Evolutionary conservation across 2,888 invertebrate species (phyloP).

Genomic region (Pristionchus entomophagus): DNA sequence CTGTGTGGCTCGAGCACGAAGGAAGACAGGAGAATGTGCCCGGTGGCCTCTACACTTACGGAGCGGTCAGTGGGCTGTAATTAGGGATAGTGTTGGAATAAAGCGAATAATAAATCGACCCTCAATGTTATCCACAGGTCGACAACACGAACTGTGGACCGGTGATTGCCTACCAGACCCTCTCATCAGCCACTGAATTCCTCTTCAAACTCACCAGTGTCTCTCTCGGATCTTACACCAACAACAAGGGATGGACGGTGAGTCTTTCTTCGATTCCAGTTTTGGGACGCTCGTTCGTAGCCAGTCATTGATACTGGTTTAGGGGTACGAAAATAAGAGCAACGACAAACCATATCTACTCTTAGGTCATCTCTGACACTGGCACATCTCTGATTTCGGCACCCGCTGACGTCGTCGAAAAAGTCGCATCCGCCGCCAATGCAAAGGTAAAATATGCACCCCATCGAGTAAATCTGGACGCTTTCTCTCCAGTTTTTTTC

Average conservation of each 20-base stretch:
- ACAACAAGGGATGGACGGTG: slow-evolving; percentile 45
- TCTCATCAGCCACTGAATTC: slow-evolving; percentile 46
- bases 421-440: not conserved
- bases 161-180: slow-evolving; percentile 60
- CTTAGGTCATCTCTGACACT: slow-evolving; percentile 66
- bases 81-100: not conserved
- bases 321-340: not conserved
- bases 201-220: slow-evolving; percentile 50
- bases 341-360: slow-evolving; percentile 3
- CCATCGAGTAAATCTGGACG: no score
- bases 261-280: not conserved
- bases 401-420: not conserved
- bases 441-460: not conserved
- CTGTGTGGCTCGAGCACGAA: no score
- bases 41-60: slow-evolving; percentile 68
- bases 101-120: not conserved
- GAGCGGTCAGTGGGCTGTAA: slow-evolving; percentile 49
- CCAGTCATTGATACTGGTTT: not conserved
- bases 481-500: no score
- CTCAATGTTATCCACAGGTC: not conserved
- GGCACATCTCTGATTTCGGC: no score
- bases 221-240: slow-evolving; percentile 51
- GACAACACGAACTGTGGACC: slow-evolving; percentile 58
- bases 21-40: slow-evolving; percentile 57
- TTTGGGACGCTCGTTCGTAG: not conserved